These are phyloP conservation scores for Ptychochromis oligacanthus DNA, from an alignment of 2,113 vertebrate species.

Conservation along the genomic window DNA sequence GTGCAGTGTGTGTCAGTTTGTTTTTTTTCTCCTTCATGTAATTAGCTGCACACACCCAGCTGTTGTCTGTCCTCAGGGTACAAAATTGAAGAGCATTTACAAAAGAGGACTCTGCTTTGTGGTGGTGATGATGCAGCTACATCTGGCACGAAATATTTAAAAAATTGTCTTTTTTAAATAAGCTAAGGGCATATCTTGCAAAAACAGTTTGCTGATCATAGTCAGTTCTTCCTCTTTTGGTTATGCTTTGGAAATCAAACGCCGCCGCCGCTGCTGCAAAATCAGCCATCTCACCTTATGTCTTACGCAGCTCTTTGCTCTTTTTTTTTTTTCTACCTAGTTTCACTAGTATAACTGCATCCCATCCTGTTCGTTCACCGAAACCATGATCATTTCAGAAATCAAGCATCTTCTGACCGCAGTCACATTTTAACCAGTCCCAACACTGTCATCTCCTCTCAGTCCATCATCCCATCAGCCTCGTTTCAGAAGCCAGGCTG, in stretches of 20 bases:
- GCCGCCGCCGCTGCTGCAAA: not conserved
- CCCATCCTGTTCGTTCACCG: not conserved
- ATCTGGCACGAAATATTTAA: not conserved
- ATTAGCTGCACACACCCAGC: slow-evolving; percentile 33
- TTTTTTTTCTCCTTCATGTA: not conserved
- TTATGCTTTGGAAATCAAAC: not conserved
- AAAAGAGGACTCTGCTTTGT: not conserved
- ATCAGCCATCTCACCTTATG: not conserved
- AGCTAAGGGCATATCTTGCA: not conserved
- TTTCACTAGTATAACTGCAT: not conserved
- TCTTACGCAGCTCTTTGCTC: not conserved
- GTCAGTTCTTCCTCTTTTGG: not conserved
- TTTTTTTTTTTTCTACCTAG: not conserved
- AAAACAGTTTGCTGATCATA: not conserved
- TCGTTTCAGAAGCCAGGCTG: not conserved
- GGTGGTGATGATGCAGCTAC: no score
- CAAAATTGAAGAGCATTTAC: not conserved
- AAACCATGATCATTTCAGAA: not conserved
- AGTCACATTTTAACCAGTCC: not conserved
- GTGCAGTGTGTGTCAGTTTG: not conserved
- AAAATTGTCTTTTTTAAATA: not conserved
- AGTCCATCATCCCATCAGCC: not conserved
- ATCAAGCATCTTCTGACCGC: not conserved
- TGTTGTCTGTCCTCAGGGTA: slow-evolving; percentile 45
- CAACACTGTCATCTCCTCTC: not conserved